phyloP scores from a whole-genome alignment of 2,113 vertebrate genomes.

The Gobius niger region DNA sequence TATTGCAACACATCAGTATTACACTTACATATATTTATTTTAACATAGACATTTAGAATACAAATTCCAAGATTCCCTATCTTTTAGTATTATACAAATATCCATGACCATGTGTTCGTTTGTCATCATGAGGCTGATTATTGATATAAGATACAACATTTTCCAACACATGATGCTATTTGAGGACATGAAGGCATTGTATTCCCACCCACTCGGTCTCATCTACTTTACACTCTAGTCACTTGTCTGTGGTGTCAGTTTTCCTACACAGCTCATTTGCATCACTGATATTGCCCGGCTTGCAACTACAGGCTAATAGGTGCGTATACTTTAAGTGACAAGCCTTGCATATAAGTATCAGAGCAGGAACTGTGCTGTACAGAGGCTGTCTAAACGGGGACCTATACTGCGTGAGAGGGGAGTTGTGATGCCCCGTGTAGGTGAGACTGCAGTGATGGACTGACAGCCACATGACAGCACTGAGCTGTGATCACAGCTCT shows the following conservation, averaged over 20 bases:
- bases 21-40: too few species aligned
- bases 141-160: not conserved
- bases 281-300: conserved; percentile 12
- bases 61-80: too few species aligned
- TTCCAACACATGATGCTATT: not conserved
- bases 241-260: conserved; percentile 21
- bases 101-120: too few species aligned
- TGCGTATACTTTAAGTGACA: conserved; percentile 25
- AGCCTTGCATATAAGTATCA: not conserved
- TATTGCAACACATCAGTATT: too few species aligned
- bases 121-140: too few species aligned
- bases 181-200: conserved; percentile 18
- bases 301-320: conserved; percentile 21
- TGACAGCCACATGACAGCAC: conserved; percentile 69
- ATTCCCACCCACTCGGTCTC: not conserved
- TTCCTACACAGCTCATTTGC: conserved; percentile 21
- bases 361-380: conserved; percentile 19
- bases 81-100: too few species aligned
- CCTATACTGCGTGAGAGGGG: conserved; percentile 15
- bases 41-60: too few species aligned
- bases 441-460: conserved; percentile 56
- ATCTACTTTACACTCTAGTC: not conserved
- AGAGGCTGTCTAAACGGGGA: conserved; percentile 22
- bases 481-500: conserved; percentile 66
- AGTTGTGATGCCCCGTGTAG: conserved; percentile 37